Base-by-base conservation (phyloP, 2,797 vertebrate species). In the Pagetopsis macropterus region DNA sequence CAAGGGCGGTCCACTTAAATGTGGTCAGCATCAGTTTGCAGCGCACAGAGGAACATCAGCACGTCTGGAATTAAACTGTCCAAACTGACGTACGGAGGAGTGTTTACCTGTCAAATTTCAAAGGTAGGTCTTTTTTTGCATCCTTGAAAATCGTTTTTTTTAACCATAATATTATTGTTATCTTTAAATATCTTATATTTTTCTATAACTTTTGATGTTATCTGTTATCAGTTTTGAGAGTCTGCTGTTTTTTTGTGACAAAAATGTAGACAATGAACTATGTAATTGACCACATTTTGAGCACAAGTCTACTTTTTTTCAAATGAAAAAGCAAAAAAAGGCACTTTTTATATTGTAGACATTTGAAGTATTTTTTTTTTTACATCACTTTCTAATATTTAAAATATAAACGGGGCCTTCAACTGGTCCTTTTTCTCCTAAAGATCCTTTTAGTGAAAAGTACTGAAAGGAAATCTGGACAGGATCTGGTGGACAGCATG, bases 61-160 rank as follows among this genome's bases (percentile, higher is more conserved):
- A 62, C 76, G 68, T 21, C 64, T 83, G 91, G 89, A 88, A 90
- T 81, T 91, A 87, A 90, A 87, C 56, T 37, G 31, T 57, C 61
- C 63, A 43, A 66, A 78, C 41, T 65, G 69, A 67, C 31, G 31
- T 13, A 59, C 67, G 54, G 57, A 75, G 70, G 51, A 72, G 67
- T 19, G 60, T 80, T 62, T 9, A 56, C 27, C 21, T 31, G 33
- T 31, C 52, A 48, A 72, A 65, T 70, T 50, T 44, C 4, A 75
- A 83, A 92, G 89, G 93, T 93, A 64, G 92, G 92, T 60, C 33
- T 51, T 72, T 40, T 72, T 40, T 41, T 12, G 10, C 65, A 67
- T 62, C 12, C 3, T 27, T 9, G 4, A 37, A 40, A 55, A 48
- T n/a, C 0, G 33, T 37, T 68, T 55, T 33, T 63, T 57, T 61